Base-by-base conservation (phyloP, 2,113 vertebrate species). In the Lasiurus cinereus region DNA sequence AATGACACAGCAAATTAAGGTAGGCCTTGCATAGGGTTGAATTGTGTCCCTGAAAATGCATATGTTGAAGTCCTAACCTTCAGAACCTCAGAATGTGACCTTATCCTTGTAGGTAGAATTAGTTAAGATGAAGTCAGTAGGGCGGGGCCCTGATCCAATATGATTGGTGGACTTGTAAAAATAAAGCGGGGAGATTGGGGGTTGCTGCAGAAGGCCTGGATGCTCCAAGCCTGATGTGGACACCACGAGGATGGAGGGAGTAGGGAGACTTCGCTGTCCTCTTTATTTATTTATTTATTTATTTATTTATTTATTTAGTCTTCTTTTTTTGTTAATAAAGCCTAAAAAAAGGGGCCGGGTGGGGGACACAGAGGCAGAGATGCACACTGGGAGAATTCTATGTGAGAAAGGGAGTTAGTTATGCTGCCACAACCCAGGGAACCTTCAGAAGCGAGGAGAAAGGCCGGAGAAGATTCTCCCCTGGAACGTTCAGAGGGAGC, bases 121-220 rank as follows among this genome's bases (percentile, higher is more conserved):
- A 84, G 21, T 48, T 86, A 73, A 82, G 69, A 74, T 33, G 19
- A 62, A 9, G 24, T 82, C 33, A 39, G 52, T 52, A 94, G n/a
- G 14, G 5, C 82, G 29, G 18, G 3, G 18, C 0, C 22, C 39
- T 39, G 39, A 39, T 39, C 39, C 39, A 39, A 39, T 39, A 39
- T 39, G 39, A 39, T 39, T 39, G n/a, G 2, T 15, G 4, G 59
- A 5, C 14, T 72, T 87, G 86, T 46, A 3, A 33, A 56, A n/a
- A 43, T 84, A 7, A n/a, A 16, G 21, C 2, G 2, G 11, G 11
- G 39, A 39, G 39, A 39, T 39, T 39, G 39, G 39, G 70, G 3
- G 12, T 5, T 1, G 52, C 52, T 54, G 6, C 18, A 19, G 52
- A 19, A 54, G 52, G 52, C 18, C 52, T 18, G 18, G 52, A 54